Evolutionary conservation across 2,888 invertebrate species (phyloP).

Genomic region (Drosophila pseudotakahashii): DNA sequence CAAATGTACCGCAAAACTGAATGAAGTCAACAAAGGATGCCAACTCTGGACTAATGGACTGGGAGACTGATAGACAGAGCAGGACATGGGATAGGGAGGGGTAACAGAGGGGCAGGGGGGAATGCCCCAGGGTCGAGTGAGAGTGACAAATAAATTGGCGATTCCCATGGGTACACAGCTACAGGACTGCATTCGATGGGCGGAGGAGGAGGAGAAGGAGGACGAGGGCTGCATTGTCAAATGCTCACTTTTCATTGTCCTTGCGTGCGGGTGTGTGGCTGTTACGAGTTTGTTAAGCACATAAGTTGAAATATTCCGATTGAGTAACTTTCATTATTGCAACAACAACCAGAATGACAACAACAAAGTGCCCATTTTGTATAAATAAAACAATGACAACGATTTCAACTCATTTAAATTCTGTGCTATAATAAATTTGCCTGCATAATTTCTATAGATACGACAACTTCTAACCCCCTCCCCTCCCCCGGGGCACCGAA

Average conservation of each 20-base stretch:
- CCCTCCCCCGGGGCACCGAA: not conserved
- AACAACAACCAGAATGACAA: slow-evolving; percentile 46
- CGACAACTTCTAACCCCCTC: slow-evolving; percentile 3
- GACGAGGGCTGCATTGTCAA: slow-evolving; percentile 60
- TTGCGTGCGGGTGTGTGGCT: slow-evolving; percentile 24
- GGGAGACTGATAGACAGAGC: slow-evolving; percentile 14
- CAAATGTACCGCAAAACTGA: slow-evolving; percentile 79
- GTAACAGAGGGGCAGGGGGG: too few species aligned
- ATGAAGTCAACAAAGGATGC: slow-evolving; percentile 68
- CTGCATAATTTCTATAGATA: slow-evolving; percentile 73
- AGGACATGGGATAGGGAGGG: not conserved
- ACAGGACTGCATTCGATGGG: slow-evolving; percentile 7
- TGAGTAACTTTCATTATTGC: slow-evolving; percentile 79
- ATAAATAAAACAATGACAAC: slow-evolving; percentile 73
- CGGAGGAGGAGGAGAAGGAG: not conserved
- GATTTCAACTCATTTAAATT: slow-evolving; percentile 77
- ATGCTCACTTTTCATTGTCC: slow-evolving; percentile 70
- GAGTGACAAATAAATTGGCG: slow-evolving; percentile 76
- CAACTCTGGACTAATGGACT: slow-evolving; percentile 62
- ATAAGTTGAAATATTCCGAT: slow-evolving; percentile 81
- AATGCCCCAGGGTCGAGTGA: slow-evolving; percentile 46
- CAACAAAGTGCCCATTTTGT: slow-evolving; percentile 64
- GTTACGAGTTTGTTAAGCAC: slow-evolving; percentile 64
- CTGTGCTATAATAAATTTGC: slow-evolving; percentile 73
- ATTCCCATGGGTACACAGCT: slow-evolving; percentile 67